Percentiles rank a stretch among this genome's conserved stretches.
phyloP scores from a whole-genome alignment of 2,888 invertebrate genomes.

The Ceraclea dissimilis region DNA sequence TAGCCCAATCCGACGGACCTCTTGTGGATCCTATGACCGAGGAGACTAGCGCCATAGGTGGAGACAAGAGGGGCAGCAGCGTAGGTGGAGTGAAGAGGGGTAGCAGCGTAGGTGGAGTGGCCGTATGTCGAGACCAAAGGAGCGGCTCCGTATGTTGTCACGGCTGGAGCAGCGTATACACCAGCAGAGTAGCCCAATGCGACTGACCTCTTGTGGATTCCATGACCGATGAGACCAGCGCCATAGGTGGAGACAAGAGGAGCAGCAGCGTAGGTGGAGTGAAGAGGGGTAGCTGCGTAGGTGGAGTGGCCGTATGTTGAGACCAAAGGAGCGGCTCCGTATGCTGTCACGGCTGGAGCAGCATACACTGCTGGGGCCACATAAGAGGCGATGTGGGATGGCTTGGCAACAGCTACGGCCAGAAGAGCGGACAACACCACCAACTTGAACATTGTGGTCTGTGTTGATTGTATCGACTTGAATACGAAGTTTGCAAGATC shows the following conservation, averaged over 20 bases:
- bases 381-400: constrained; percentile 31
- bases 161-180: constrained; percentile 29
- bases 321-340: constrained; percentile 16
- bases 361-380: constrained; percentile 24
- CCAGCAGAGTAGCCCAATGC: constrained; percentile 24
- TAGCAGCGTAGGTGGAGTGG: constrained; percentile 20
- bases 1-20: constrained; percentile 20
- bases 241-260: constrained; percentile 34
- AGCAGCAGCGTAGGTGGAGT: constrained; percentile 29
- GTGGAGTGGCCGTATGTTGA: constrained; percentile 36
- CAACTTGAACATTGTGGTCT: constrained; percentile 48
- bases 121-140: constrained; percentile 10
- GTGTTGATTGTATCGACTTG: constrained; percentile 34
- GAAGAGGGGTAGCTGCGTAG: constrained; percentile 30
- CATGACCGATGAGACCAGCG: constrained; percentile 32
- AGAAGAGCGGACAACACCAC: constrained; percentile 55
- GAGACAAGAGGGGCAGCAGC: constrained; percentile 14
- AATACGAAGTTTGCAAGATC: constrained; percentile 21
- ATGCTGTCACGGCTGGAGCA: constrained; percentile 13
- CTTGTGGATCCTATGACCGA: constrained; percentile 27
- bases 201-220: constrained; percentile 27
- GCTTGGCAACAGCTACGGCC: constrained; percentile 52
- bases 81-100: constrained; percentile 12
- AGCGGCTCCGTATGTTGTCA: constrained; percentile 19
- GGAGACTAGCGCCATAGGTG: constrained; percentile 39